Evolutionary conservation across 2,888 invertebrate genomes (phyloP).

Genomic region (Elegia similella): DNA sequence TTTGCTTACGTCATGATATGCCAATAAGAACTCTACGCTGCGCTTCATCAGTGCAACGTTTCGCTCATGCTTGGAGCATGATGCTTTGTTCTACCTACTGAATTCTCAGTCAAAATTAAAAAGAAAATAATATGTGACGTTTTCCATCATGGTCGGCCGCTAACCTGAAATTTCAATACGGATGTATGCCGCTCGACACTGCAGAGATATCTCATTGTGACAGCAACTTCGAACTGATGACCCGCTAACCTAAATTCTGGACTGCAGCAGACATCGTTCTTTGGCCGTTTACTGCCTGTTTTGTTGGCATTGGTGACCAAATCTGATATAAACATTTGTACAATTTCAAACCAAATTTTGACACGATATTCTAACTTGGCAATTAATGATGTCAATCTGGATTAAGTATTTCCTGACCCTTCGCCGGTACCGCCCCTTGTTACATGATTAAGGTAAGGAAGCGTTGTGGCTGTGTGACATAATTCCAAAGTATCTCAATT

Average conservation of each 20-base stretch:
- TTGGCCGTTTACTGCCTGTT: slow-evolving; percentile 64
- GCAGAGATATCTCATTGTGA: slow-evolving; percentile 75
- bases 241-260: slow-evolving; percentile 71
- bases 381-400: neutral
- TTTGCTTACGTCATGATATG: too few species aligned
- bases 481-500: slow-evolving; percentile 15
- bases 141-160: neutral
- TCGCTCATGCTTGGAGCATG: too few species aligned
- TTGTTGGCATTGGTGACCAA: slow-evolving; percentile 67
- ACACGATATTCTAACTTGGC: neutral
- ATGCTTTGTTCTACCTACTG: too few species aligned
- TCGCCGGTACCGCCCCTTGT: neutral
- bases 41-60: too few species aligned
- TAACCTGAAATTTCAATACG: slow-evolving; percentile 28
- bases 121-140: too few species aligned
- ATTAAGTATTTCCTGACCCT: slow-evolving; percentile 10
- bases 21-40: too few species aligned
- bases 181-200: slow-evolving; percentile 47
- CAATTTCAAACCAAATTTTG: slow-evolving; percentile 26
- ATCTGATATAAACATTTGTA: slow-evolving; percentile 62
- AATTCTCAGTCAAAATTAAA: too few species aligned
- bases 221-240: slow-evolving; percentile 64
- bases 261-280: slow-evolving; percentile 64
- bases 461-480: slow-evolving; percentile 6
- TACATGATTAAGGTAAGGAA: slow-evolving; percentile 16